Conservation (phyloP, 2,113 vertebrate species). For the Istiophorus platypterus region DNA sequence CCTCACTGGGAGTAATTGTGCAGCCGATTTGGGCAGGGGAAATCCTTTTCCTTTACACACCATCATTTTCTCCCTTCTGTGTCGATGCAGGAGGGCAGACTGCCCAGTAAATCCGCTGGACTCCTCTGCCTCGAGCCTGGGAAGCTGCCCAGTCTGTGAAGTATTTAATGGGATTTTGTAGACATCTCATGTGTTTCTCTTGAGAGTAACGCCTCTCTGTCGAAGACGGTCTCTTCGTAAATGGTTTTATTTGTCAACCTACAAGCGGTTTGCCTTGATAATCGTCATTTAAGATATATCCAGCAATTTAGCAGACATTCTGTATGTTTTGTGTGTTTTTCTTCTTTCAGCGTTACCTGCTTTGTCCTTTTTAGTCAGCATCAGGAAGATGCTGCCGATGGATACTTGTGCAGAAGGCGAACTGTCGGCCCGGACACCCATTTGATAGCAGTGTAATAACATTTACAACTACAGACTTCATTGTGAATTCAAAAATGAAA, state of each 20-base stretch:
- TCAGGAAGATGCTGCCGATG: neutral
- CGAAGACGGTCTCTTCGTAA: constrained; percentile 22
- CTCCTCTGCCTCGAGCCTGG: constrained; percentile 37
- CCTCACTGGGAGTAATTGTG: constrained; percentile 67
- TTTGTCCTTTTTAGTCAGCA: neutral
- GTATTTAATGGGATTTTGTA: constrained; percentile 55
- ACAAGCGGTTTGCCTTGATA: constrained; percentile 10
- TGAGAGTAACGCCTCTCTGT: constrained; percentile 25
- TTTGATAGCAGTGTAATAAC: neutral
- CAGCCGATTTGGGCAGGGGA: constrained; percentile 56
- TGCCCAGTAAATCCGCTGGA: constrained; percentile 65
- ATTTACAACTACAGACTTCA: neutral
- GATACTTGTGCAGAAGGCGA: neutral
- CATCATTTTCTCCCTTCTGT: constrained; percentile 60
- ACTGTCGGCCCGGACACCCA: neutral
- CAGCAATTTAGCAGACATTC: neutral
- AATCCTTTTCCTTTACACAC: constrained; percentile 46
- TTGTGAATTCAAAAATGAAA: neutral
- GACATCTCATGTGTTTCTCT: constrained; percentile 34
- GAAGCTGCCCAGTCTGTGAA: constrained; percentile 33
- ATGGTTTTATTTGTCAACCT: constrained; percentile 26
- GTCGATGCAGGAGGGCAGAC: constrained; percentile 56
- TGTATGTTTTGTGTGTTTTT: neutral
- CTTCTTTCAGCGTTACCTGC: neutral
- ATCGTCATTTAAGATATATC: neutral